phyloP scores from a whole-genome alignment of 2,888 invertebrate genomes.

The Drosophila gaucha region DNA sequence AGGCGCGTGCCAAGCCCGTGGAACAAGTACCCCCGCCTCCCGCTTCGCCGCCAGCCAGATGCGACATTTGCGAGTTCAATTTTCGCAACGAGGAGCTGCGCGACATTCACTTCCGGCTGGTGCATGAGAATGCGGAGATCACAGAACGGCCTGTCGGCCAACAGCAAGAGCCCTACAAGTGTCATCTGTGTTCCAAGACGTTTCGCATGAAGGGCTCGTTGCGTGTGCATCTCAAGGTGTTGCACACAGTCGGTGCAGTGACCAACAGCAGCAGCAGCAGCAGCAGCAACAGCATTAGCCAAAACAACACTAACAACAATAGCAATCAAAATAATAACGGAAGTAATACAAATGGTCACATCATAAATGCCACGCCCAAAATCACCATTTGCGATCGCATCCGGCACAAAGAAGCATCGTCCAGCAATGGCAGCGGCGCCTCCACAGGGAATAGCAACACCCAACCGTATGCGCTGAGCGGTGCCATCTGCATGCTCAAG shows the following conservation, averaged over 20 bases:
- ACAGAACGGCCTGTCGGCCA: slow-evolving; percentile 30
- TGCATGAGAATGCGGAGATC: slow-evolving; percentile 85
- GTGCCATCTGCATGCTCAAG: slow-evolving; percentile 69
- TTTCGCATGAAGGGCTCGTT: slow-evolving; percentile 93
- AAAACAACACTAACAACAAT: slow-evolving; percentile 40
- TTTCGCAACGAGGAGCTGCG: slow-evolving; percentile 90
- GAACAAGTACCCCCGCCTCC: slow-evolving; percentile 14
- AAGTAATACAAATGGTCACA: slow-evolving; percentile 25
- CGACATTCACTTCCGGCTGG: slow-evolving; percentile 90
- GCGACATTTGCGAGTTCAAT: slow-evolving; percentile 90
- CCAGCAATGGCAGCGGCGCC: slow-evolving; percentile 1
- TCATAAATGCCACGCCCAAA: slow-evolving; percentile 67
- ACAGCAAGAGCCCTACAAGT: slow-evolving; percentile 84
- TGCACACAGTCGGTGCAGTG: slow-evolving; percentile 86
- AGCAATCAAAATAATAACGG: slow-evolving; percentile 20
- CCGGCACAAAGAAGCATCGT: slow-evolving; percentile 70
- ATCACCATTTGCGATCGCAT: slow-evolving; percentile 82
- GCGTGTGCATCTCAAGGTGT: slow-evolving; percentile 92
- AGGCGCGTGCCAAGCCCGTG: slow-evolving; percentile 48
- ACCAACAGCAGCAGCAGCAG: slow-evolving; percentile 41
- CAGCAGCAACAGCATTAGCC: slow-evolving; percentile 31
- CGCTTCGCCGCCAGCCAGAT: slow-evolving; percentile 72
- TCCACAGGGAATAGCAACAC: slow-evolving; percentile 11
- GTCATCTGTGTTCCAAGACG: slow-evolving; percentile 91
- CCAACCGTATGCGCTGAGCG: slow-evolving; percentile 65